Conservation (phyloP, 2,888 invertebrate species). For the Malacosoma neustria region DNA sequence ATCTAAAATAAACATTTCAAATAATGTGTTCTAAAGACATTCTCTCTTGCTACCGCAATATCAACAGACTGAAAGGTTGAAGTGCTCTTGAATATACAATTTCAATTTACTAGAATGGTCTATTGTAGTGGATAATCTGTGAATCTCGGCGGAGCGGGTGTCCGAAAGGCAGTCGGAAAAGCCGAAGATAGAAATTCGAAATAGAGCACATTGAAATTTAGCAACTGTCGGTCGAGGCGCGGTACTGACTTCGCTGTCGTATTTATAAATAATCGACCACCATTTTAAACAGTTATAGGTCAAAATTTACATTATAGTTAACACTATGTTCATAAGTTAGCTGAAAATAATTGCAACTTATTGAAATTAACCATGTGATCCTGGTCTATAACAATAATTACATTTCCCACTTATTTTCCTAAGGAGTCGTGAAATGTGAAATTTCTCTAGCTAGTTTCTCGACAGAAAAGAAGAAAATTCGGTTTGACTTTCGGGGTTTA, state of each 20-base stretch:
- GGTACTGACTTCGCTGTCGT: conserved; percentile 56
- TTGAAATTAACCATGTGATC: no score
- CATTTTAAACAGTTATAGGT: conserved; percentile 32
- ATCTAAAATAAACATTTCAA: no score
- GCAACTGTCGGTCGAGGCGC: conserved; percentile 66
- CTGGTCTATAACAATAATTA: no score
- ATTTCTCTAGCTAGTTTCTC: no score
- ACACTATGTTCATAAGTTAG: conserved; percentile 26
- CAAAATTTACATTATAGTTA: conserved; percentile 40
- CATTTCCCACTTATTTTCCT: no score
- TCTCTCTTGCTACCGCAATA: not conserved
- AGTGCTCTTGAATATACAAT: not conserved
- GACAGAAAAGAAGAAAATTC: no score
- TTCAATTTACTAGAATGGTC: not conserved
- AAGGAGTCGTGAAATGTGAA: no score
- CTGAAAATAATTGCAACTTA: no score
- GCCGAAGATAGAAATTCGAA: conserved; percentile 51
- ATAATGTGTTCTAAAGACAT: no score
- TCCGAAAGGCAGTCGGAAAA: conserved; percentile 37
- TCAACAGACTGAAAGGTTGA: not conserved
- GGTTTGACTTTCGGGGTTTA: no score
- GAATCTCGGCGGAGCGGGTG: conserved; percentile 19
- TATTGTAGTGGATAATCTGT: conserved; percentile 8
- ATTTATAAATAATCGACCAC: conserved; percentile 64
- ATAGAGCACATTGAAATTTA: conserved; percentile 70